Evolutionary conservation across 2,113 vertebrate genomes (phyloP).

Genomic region (Amazona vittata): DNA sequence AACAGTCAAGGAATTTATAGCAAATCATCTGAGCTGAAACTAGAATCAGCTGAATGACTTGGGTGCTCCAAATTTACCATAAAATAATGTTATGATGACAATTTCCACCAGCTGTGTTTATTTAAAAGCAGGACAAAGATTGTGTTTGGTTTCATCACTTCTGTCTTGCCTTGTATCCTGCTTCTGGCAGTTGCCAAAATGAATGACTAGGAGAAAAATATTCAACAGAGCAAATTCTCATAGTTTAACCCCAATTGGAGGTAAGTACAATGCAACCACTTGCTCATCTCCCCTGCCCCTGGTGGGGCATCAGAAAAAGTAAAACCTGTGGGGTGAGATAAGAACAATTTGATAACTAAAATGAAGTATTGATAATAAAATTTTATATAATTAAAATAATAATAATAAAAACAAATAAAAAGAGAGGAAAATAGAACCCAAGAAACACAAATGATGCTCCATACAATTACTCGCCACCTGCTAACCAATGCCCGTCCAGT

Average conservation of each 20-base stretch:
- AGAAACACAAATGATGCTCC: background rate
- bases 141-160: background rate
- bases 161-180: background rate
- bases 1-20: background rate
- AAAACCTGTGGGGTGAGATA: background rate
- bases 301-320: background rate
- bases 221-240: background rate
- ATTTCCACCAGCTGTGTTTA: background rate
- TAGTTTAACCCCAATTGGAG: background rate
- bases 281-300: background rate
- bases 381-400: too few species aligned
- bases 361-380: too few species aligned
- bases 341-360: background rate
- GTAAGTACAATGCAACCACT: background rate
- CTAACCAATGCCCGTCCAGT: background rate
- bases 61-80: background rate
- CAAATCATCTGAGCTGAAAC: background rate
- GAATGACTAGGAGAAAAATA: background rate
- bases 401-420: background rate
- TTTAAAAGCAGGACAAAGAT: background rate
- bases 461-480: background rate
- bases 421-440: background rate
- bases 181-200: background rate
- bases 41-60: background rate
- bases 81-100: background rate